phyloP scores from a whole-genome alignment of 2,888 invertebrate species.

The Leptopterna dolabrata region DNA sequence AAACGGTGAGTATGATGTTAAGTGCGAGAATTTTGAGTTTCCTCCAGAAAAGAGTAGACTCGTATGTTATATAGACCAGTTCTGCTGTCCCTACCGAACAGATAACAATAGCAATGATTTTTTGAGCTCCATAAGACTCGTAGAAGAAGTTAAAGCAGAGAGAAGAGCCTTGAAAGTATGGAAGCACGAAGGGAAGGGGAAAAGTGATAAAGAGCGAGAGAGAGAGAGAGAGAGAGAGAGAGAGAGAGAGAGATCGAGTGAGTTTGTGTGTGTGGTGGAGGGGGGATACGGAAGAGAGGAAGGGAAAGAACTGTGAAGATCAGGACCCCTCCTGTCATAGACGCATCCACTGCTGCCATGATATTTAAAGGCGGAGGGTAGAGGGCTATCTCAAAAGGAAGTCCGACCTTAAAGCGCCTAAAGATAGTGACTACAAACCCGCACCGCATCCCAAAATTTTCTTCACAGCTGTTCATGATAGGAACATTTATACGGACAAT shows the following conservation, averaged over 20 bases:
- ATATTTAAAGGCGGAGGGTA: neutral
- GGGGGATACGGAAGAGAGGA: neutral
- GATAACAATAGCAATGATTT: neutral
- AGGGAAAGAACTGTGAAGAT: neutral
- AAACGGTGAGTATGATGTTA: too few species aligned
- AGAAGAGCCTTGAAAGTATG: neutral
- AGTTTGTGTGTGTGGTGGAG: too few species aligned
- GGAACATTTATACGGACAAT: constrained; percentile 35
- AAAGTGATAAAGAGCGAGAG: neutral
- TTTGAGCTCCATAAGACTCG: neutral
- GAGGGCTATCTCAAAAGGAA: constrained; percentile 41
- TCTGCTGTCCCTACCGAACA: neutral
- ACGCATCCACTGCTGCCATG: neutral
- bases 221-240: neutral
- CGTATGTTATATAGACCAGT: neutral
- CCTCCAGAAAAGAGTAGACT: neutral
- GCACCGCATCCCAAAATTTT: constrained; percentile 12
- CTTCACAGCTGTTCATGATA: constrained; percentile 36
- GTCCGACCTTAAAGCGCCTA: constrained; percentile 40
- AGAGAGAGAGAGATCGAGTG: neutral
- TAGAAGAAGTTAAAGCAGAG: neutral
- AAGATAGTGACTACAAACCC: constrained; percentile 30
- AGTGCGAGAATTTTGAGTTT: too few species aligned
- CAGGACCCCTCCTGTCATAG: neutral
- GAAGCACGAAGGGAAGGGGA: neutral